Evolutionary conservation across 2,888 invertebrate species (phyloP).

Genomic region (Alitta virens): DNA sequence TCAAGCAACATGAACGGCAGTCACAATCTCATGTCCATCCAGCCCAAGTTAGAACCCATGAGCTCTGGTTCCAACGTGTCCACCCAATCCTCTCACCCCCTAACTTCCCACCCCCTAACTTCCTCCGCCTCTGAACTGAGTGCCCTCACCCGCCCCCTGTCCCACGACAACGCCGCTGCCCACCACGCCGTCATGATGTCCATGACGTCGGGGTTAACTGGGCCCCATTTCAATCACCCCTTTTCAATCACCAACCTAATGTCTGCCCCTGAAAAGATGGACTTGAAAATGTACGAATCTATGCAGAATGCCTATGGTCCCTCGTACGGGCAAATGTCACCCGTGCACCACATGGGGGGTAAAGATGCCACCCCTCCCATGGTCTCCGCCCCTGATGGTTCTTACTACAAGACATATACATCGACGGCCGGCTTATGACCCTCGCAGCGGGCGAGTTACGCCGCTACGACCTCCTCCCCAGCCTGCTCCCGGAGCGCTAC

Average conservation of each 20-base stretch:
- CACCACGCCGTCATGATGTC: slow-evolving; percentile 16
- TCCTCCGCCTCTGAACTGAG: slow-evolving; percentile 7
- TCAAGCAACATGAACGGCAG: neutral
- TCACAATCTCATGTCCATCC: slow-evolving; percentile 1
- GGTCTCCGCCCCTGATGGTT: slow-evolving; percentile 11
- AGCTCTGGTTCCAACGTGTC: slow-evolving; percentile 8
- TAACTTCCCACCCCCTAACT: neutral
- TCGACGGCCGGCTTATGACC: slow-evolving; percentile 17
- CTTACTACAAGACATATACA: slow-evolving; percentile 20
- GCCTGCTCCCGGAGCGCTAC: neutral
- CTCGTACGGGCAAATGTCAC: slow-evolving; percentile 19
- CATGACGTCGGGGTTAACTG: neutral
- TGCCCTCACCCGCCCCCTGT: slow-evolving; percentile 9
- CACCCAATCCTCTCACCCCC: slow-evolving; percentile 1
- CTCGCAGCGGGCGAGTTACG: neutral
- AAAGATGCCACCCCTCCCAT: slow-evolving; percentile 8
- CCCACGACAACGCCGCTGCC: slow-evolving; percentile 11
- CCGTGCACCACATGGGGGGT: slow-evolving; percentile 7
- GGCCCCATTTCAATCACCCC: slow-evolving; percentile 68
- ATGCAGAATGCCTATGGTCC: slow-evolving; percentile 41
- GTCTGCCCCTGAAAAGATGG: slow-evolving; percentile 72
- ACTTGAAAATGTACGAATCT: slow-evolving; percentile 82
- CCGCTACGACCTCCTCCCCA: neutral
- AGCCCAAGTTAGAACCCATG: slow-evolving; percentile 8
- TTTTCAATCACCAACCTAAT: slow-evolving; percentile 92